Evolutionary conservation across 2,797 vertebrate species (phyloP).

Genomic region (Passerculus sandwichensis): DNA sequence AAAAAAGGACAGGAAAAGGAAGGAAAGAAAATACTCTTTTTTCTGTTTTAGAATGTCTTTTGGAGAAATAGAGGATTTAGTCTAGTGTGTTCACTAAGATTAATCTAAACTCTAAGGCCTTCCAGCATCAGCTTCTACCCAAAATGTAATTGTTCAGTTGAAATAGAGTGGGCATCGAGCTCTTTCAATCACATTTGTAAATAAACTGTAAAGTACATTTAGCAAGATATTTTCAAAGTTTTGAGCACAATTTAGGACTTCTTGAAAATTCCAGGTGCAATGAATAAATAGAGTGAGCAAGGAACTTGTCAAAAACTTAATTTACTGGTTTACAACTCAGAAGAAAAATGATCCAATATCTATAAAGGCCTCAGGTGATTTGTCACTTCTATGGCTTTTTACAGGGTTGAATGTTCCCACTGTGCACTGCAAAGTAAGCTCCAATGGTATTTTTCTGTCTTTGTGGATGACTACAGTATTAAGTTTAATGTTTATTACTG

Average conservation of each 20-base stretch:
- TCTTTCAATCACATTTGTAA: neutral
- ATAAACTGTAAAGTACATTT: neutral
- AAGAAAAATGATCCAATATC: neutral
- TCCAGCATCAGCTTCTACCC: neutral
- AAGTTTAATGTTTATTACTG: neutral
- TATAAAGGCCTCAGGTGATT: neutral
- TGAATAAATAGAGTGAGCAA: neutral
- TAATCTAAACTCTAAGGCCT: neutral
- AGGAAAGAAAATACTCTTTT: neutral
- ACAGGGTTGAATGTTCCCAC: neutral
- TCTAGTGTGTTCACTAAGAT: neutral
- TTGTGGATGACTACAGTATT: neutral
- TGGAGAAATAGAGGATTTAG: neutral
- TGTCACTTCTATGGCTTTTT: neutral
- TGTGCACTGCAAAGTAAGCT: neutral
- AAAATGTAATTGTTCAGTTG: neutral
- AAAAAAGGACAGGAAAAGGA: neutral
- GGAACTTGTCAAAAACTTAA: neutral
- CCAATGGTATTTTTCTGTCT: neutral
- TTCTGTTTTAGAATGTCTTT: neutral
- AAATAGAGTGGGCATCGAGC: neutral
- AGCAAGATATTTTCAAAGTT: neutral
- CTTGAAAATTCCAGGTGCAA: neutral
- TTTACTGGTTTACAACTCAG: neutral
- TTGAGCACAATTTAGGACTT: neutral